phyloP scores from a whole-genome alignment of 2,113 vertebrate species.

The Zapus hudsonius region DNA sequence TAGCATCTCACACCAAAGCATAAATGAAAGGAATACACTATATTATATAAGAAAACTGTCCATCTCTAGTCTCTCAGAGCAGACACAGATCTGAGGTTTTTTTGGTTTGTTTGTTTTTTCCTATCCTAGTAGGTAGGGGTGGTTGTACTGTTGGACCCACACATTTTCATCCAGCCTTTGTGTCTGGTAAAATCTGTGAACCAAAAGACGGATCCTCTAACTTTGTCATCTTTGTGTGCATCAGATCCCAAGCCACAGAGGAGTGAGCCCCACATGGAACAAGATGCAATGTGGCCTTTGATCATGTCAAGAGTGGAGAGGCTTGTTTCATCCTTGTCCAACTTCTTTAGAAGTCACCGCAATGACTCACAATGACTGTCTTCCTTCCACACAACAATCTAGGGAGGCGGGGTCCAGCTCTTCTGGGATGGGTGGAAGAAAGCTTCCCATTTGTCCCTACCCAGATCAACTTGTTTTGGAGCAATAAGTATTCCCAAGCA shows the following conservation, averaged over 20 bases:
- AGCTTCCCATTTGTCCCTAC: not conserved
- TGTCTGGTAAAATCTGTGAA: slow-evolving; percentile 30
- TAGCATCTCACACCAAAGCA: slow-evolving; percentile 57
- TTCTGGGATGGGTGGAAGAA: not conserved
- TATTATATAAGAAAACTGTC: slow-evolving; percentile 32
- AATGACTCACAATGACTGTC: not conserved
- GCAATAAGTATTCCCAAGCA: not conserved
- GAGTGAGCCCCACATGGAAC: slow-evolving; percentile 12
- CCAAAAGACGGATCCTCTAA: not conserved
- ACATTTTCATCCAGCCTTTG: slow-evolving; percentile 2
- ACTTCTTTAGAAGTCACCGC: not conserved
- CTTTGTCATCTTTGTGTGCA: not conserved
- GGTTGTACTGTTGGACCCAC: not conserved
- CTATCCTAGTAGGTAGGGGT: not conserved
- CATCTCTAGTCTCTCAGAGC: not conserved
- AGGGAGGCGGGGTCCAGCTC: not conserved
- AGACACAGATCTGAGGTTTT: not conserved
- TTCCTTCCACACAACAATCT: not conserved
- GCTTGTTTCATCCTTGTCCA: slow-evolving; percentile 35
- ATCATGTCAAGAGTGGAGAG: slow-evolving; percentile 43
- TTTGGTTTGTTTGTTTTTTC: too few relatives aligned
- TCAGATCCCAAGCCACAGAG: slow-evolving; percentile 20
- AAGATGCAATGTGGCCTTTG: slow-evolving; percentile 50
- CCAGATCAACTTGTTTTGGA: not conserved
- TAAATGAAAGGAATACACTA: not conserved